A percentile compares a stretch with the other conserved stretches of the same genome.
Conservation (phyloP, 2,888 invertebrate genomes). For the Pyrrhosoma nymphula region DNA sequence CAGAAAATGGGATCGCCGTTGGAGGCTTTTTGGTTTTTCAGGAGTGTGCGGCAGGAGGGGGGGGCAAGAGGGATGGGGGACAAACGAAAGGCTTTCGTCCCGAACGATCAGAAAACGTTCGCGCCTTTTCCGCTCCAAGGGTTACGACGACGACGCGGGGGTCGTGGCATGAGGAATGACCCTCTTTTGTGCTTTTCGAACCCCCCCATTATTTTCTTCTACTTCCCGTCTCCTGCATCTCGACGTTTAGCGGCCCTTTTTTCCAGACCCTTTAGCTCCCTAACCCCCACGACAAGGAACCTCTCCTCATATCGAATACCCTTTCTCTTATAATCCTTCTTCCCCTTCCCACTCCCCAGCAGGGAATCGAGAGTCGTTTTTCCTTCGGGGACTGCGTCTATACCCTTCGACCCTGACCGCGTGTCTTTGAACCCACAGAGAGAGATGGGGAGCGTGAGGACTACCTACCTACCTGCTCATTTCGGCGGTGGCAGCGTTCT, state of each 20-base stretch:
- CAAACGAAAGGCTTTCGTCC: not conserved
- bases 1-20: not conserved
- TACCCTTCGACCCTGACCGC: not conserved
- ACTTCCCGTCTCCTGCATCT: not conserved
- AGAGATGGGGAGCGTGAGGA: no score
- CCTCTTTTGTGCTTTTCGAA: not conserved
- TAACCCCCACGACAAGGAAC: not conserved
- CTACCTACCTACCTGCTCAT: not conserved
- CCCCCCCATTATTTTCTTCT: not conserved
- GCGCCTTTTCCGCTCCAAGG: not conserved
- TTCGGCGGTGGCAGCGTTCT: not conserved
- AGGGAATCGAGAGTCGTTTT: not conserved
- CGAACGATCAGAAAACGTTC: conserved; percentile 8
- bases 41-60: not conserved
- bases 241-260: not conserved
- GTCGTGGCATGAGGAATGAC: not conserved
- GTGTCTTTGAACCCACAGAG: no score
- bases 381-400: not conserved
- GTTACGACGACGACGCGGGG: not conserved
- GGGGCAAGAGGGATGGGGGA: not conserved
- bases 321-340: no score
- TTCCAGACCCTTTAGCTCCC: not conserved
- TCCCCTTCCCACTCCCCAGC: not conserved
- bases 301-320: no score
- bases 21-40: not conserved